Conservation (phyloP, 2,797 vertebrate genomes). For the Meriones psammophilus region DNA sequence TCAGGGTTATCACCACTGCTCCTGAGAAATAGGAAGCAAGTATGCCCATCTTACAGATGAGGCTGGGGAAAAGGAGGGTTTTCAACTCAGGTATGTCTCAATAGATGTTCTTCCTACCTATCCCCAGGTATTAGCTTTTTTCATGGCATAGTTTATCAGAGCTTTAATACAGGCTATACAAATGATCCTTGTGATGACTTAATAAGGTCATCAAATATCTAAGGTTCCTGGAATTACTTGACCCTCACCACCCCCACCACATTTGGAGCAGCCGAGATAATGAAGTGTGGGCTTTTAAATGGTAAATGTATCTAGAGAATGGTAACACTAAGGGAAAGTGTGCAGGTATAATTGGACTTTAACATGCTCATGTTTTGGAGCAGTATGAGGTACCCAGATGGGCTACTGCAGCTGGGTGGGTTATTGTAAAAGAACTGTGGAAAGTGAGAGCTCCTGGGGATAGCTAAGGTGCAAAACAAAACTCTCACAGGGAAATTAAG, state of each 20-base stretch:
- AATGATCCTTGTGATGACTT: neutral
- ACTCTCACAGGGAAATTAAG: constrained; percentile 44
- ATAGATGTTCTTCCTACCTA: neutral
- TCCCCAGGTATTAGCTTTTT: neutral
- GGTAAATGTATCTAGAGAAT: constrained; percentile 21
- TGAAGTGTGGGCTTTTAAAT: constrained; percentile 31
- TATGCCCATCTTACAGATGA: neutral
- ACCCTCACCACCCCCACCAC: neutral
- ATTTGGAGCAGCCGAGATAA: constrained; percentile 31
- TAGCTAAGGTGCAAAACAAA: constrained; percentile 43
- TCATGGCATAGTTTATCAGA: neutral
- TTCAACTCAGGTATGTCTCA: neutral
- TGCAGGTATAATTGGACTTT: constrained; percentile 25
- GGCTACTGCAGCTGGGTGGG: neutral
- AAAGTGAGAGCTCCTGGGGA: neutral
- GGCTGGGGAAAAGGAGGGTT: neutral
- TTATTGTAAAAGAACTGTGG: constrained; percentile 35
- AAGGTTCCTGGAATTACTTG: constrained; percentile 37
- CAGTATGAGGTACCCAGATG: constrained; percentile 45
- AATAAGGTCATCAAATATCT: neutral
- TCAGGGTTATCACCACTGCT: neutral
- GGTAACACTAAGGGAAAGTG: neutral
- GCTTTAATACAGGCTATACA: neutral
- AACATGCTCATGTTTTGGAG: constrained; percentile 1
- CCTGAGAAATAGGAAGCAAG: neutral